phyloP scores from a whole-genome alignment of 2,888 invertebrate species.

The Drosophila quinaria region DNA sequence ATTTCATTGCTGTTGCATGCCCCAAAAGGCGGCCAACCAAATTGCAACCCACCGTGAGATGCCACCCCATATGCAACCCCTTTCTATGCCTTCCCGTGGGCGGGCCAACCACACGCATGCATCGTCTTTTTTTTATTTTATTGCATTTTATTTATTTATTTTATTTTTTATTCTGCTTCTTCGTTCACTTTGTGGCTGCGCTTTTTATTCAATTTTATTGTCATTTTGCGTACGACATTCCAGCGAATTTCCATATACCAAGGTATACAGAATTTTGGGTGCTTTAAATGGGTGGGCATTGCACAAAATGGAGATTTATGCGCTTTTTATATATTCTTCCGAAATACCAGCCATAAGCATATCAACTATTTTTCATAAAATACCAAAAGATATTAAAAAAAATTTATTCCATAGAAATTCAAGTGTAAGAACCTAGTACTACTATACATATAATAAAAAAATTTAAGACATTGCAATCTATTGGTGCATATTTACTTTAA shows the following conservation, averaged over 20 bases:
- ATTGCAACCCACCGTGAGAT: conserved; percentile 49
- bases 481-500: no score
- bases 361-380: no score
- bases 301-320: conserved; percentile 1
- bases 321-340: neutral
- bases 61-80: conserved; percentile 22
- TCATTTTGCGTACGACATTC: conserved; percentile 65
- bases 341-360: neutral
- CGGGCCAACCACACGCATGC: conserved; percentile 49
- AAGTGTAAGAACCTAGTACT: no score
- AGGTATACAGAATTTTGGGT: conserved; percentile 5
- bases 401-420: no score
- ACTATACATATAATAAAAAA: no score
- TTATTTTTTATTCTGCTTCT: conserved; percentile 9
- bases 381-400: no score
- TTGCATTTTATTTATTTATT: conserved; percentile 44
- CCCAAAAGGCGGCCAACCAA: conserved; percentile 56
- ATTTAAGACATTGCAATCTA: no score
- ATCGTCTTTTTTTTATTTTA: conserved; percentile 28
- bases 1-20: conserved; percentile 26
- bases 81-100: conserved; percentile 27
- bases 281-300: conserved; percentile 1
- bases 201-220: conserved; percentile 69
- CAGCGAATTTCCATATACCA: conserved; percentile 33
- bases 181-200: conserved; percentile 29